These are phyloP conservation scores for Ptilonorhynchus violaceus DNA, from an alignment of 2,113 vertebrate species.

Conservation along the genomic window DNA sequence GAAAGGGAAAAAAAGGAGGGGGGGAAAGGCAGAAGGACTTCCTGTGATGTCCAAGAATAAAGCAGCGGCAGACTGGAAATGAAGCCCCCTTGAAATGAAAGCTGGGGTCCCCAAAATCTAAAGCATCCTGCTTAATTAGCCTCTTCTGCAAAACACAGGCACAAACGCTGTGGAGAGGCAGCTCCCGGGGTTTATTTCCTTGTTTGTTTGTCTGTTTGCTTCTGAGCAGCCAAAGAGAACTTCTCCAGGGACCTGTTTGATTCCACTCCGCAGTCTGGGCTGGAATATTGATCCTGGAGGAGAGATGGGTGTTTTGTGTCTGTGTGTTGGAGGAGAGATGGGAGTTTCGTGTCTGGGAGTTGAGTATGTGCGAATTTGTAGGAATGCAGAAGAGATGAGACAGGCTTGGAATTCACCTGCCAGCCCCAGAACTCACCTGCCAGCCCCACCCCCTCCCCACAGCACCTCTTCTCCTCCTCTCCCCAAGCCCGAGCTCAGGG, in stretches of 20 bases:
- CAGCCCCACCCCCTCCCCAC: background rate
- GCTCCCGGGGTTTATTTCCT: constrained; percentile 1
- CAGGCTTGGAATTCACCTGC: background rate
- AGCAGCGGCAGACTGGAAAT: background rate
- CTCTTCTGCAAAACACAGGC: background rate
- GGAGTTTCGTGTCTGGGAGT: background rate
- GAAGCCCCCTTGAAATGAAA: background rate
- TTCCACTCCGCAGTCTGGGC: constrained; percentile 26
- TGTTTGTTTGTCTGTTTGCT: constrained; percentile 22
- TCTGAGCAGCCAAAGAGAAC: background rate
- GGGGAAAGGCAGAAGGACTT: background rate
- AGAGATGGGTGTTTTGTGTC: background rate
- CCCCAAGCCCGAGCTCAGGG: background rate
- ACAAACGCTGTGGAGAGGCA: background rate
- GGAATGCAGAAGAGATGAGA: background rate
- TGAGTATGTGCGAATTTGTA: accelerated
- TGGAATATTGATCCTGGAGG: constrained; percentile 12
- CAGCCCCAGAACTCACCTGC: background rate
- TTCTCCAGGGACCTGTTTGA: constrained; percentile 35
- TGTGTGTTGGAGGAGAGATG: background rate
- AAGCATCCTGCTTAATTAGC: constrained; percentile 8
- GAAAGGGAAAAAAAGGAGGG: background rate
- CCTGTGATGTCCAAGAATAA: background rate
- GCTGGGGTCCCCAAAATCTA: background rate
- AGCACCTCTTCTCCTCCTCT: background rate